Percentiles rank a stretch among this genome's conserved stretches.
phyloP scores from a whole-genome alignment of 2,797 vertebrate genomes.

The Xerus rutilus region DNA sequence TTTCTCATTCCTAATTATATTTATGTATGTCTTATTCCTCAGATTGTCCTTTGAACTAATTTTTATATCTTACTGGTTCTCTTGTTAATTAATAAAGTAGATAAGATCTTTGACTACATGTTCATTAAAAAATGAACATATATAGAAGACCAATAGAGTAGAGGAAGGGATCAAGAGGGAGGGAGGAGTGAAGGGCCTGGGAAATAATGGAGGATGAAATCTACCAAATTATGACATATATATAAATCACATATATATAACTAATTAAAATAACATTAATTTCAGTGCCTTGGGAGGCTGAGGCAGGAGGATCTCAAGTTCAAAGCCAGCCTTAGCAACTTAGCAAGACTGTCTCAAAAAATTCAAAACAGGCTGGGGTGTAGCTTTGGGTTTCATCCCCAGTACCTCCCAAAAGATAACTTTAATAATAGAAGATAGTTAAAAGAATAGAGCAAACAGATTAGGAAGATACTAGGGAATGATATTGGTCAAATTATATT shows the following conservation, averaged over 20 bases:
- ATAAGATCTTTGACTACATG: not conserved
- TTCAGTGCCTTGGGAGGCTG: too few species aligned
- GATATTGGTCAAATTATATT: too few species aligned
- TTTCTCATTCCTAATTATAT: slow-evolving; percentile 46
- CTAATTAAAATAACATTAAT: not conserved
- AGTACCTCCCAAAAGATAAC: not conserved
- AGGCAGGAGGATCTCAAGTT: not conserved
- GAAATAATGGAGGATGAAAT: too few species aligned
- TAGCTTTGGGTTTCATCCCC: not conserved
- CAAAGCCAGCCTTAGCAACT: not conserved
- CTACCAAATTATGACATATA: too few species aligned
- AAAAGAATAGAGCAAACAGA: too few species aligned
- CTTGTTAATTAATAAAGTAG: slow-evolving; percentile 49
- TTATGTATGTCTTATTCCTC: slow-evolving; percentile 6
- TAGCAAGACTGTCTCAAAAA: not conserved
- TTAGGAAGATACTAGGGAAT: too few species aligned
- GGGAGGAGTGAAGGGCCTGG: too few species aligned
- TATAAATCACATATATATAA: too few species aligned
- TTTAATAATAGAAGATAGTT: too few species aligned
- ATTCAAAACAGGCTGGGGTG: not conserved
- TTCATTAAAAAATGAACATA: slow-evolving; percentile 49
- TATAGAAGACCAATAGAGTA: not conserved
- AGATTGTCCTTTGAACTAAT: slow-evolving; percentile 43
- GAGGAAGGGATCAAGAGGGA: too few species aligned
- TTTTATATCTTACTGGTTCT: slow-evolving; percentile 28